A percentile compares a stretch with the other conserved stretches of the same genome.
Conservation (phyloP, 2,888 invertebrate species). For the Tigriopus californicus region DNA sequence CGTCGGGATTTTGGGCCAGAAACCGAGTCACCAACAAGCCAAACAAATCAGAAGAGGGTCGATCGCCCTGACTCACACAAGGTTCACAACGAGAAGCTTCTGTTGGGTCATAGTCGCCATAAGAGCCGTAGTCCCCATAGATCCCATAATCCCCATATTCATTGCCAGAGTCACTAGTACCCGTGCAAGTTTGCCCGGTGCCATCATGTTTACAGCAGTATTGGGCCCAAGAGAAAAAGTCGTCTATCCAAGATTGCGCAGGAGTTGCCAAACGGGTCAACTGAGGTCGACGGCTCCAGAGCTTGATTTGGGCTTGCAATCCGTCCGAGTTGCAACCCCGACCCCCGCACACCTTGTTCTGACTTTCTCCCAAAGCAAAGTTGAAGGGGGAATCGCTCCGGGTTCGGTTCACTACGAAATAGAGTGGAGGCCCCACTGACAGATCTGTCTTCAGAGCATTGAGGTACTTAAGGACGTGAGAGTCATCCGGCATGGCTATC, state of each 20-base stretch:
- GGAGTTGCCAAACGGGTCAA: not conserved
- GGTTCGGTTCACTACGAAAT: constrained; percentile 30
- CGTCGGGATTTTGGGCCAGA: constrained; percentile 57
- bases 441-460: constrained; percentile 26
- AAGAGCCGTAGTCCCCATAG: not conserved
- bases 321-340: constrained; percentile 21
- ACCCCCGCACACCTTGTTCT: constrained; percentile 30
- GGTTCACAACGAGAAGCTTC: not conserved
- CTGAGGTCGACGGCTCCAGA: constrained; percentile 16
- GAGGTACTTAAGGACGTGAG: constrained; percentile 36
- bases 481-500: constrained; percentile 35
- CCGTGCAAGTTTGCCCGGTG: not conserved
- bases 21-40: constrained; percentile 31
- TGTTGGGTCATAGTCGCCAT: not conserved
- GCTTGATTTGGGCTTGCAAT: constrained; percentile 20
- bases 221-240: constrained; percentile 2
- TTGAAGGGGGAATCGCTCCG: constrained; percentile 22
- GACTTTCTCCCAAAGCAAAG: constrained; percentile 26
- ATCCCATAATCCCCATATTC: not conserved
- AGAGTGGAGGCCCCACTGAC: constrained; percentile 36
- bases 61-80: not conserved
- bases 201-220: constrained; percentile 2
- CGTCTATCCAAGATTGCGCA: constrained; percentile 7
- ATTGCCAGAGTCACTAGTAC: not conserved
- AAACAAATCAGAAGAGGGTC: not conserved